phyloP scores from a whole-genome alignment of 1,140 invertebrate genomes.

The Anthonomus grandis region DNA sequence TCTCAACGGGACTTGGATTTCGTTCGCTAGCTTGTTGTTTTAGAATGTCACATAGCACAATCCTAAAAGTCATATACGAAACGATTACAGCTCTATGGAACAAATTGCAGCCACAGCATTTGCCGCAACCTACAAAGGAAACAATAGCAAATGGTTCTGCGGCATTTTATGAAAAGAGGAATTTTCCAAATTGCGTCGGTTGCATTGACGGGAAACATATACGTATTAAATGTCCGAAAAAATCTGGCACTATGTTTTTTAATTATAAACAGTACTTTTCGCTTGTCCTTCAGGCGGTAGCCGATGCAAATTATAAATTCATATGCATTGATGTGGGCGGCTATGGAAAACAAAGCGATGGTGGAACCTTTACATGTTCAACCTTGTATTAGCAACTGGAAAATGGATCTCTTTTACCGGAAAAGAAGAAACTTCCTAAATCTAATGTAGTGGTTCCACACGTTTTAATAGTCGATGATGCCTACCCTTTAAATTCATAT shows the following conservation, averaged over 20 bases:
- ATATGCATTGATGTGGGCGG: constrained; percentile 49
- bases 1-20: constrained; percentile 12
- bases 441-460: no score
- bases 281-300: constrained; percentile 49
- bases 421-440: no score
- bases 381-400: no score
- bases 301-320: constrained; percentile 51
- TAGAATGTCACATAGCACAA: constrained; percentile 14
- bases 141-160: no score
- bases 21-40: constrained; percentile 10
- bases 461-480: no score
- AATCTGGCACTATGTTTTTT: constrained; percentile 44
- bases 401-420: no score
- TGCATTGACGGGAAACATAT: constrained; percentile 52
- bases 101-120: constrained; percentile 11
- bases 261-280: constrained; percentile 51
- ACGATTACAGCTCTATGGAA: constrained; percentile 13
- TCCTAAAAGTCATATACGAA: constrained; percentile 12
- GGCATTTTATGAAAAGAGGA: constrained; percentile 38
- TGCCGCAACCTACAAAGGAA: constrained; percentile 8
- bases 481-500: no score
- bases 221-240: constrained; percentile 38
- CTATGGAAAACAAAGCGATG: constrained; percentile 48
- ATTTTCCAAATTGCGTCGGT: constrained; percentile 45
- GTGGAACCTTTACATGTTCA: constrained; percentile 42